These are phyloP conservation scores for Columba janthina DNA, from an alignment of 2,113 vertebrate species.

Conservation along the genomic window DNA sequence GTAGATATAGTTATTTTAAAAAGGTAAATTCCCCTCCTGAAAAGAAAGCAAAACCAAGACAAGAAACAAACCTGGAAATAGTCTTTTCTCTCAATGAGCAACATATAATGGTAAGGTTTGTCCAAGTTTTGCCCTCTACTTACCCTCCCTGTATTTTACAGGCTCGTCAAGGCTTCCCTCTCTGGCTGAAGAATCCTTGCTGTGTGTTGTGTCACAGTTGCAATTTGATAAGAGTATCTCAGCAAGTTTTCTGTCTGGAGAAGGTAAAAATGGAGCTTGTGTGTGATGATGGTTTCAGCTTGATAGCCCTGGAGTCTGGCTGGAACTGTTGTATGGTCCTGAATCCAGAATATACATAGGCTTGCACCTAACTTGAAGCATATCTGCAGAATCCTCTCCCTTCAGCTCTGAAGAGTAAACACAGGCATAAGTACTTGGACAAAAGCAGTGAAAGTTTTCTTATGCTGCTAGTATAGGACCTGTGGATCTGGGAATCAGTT, in stretches of 20 bases:
- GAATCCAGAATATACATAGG: background rate
- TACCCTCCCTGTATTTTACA: background rate
- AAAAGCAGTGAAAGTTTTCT: background rate
- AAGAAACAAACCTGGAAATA: background rate
- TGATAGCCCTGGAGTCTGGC: background rate
- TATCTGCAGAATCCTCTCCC: background rate
- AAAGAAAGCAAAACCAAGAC: background rate
- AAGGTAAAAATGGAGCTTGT: background rate
- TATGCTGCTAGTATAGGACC: fast-evolving
- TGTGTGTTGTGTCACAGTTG: background rate
- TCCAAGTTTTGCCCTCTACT: background rate
- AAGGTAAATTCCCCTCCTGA: background rate
- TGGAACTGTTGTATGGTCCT: background rate
- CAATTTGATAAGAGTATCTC: background rate
- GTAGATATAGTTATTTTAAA: background rate
- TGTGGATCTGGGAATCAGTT: background rate
- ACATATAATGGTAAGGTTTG: background rate
- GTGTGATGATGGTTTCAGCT: background rate
- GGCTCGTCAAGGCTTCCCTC: background rate
- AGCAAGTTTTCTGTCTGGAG: background rate
- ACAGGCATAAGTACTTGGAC: background rate
- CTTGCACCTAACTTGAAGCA: background rate
- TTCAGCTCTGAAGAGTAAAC: background rate
- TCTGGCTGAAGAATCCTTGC: background rate
- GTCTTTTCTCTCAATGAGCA: background rate